Percentiles rank a stretch among this genome's conserved stretches.
These are phyloP conservation scores for Vidua macroura DNA, from an alignment of 2,113 vertebrate species.

Conservation along the genomic window DNA sequence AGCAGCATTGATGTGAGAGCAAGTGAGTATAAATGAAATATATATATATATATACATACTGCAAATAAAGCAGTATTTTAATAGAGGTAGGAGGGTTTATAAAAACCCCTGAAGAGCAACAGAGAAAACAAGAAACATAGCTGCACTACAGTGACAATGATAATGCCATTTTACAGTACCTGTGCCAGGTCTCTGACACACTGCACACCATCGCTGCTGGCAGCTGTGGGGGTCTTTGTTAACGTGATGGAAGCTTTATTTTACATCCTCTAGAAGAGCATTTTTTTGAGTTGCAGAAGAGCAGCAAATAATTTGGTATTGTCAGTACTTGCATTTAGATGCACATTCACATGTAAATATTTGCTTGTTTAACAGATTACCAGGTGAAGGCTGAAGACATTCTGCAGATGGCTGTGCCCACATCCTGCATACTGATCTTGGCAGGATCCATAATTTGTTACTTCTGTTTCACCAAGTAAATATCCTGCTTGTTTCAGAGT, in stretches of 20 bases:
- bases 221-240: not conserved
- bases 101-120: not conserved
- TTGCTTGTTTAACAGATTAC: conserved; percentile 49
- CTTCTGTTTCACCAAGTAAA: conserved; percentile 65
- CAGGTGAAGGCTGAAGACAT: not conserved
- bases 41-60: not conserved
- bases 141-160: not conserved
- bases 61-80: not conserved
- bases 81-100: not conserved
- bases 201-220: fast-evolving
- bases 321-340: not conserved
- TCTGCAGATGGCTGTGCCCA: conserved; percentile 15
- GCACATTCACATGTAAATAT: not conserved
- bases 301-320: not conserved
- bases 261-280: not conserved
- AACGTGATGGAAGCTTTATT: not conserved
- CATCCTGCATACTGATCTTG: conserved; percentile 53
- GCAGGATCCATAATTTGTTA: conserved; percentile 51
- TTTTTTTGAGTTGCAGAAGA: not conserved
- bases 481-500: not conserved
- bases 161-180: not conserved
- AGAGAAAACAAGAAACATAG: not conserved
- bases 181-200: not conserved
- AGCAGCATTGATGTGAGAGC: not conserved
- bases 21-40: not conserved